Evolutionary conservation across 2,888 invertebrate genomes (phyloP).

Genomic region (Crocallis elinguaria): DNA sequence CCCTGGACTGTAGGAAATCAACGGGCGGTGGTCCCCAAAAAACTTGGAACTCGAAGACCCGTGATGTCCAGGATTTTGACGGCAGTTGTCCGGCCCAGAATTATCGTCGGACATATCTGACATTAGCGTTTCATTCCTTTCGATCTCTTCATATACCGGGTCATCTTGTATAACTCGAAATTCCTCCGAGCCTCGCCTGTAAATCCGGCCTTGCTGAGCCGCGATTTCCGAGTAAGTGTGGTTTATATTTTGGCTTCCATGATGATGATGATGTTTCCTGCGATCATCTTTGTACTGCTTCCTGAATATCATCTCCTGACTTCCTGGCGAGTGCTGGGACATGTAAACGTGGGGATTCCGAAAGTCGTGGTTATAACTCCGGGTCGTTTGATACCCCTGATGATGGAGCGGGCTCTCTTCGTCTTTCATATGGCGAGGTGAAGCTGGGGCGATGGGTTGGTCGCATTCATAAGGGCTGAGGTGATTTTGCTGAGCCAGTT

Average conservation of each 20-base stretch:
- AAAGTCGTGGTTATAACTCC: constrained; percentile 80
- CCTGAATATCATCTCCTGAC: constrained; percentile 76
- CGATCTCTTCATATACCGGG: constrained; percentile 93
- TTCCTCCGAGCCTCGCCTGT: constrained; percentile 83
- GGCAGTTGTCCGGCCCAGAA: constrained; percentile 86
- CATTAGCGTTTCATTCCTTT: constrained; percentile 88
- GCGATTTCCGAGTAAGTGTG: constrained; percentile 92
- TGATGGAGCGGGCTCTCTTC: constrained; percentile 76
- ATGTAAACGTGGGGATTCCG: constrained; percentile 79
- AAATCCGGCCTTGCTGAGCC: constrained; percentile 76
- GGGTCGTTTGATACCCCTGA: constrained; percentile 75
- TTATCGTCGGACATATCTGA: constrained; percentile 92
- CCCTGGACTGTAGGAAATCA: constrained; percentile 91
- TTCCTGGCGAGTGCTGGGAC: constrained; percentile 79
- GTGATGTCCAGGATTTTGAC: constrained; percentile 87
- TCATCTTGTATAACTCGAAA: constrained; percentile 87
- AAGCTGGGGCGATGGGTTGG: constrained; percentile 73
- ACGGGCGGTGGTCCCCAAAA: constrained; percentile 92
- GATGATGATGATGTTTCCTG: constrained; percentile 79
- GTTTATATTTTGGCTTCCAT: constrained; percentile 86
- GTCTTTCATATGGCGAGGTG: constrained; percentile 75
- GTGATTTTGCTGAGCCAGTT: constrained; percentile 77
- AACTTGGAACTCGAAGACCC: constrained; percentile 87
- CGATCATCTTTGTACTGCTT: constrained; percentile 79
- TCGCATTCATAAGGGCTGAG: constrained; percentile 84